These are phyloP conservation scores for Dolichopus griseipennis DNA, from an alignment of 2,888 invertebrate species.

Conservation along the genomic window DNA sequence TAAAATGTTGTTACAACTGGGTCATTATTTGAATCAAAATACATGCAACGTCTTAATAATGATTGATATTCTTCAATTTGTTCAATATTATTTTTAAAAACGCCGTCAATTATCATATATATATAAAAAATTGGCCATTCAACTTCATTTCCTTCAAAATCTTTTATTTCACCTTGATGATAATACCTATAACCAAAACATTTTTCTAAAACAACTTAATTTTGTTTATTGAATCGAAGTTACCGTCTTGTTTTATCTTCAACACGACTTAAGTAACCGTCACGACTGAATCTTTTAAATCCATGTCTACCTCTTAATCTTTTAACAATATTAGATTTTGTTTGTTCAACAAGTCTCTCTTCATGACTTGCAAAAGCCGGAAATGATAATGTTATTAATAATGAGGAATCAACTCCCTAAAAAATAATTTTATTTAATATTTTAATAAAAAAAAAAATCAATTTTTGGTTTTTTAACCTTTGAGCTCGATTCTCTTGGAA, in stretches of 20 bases:
- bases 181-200: slow-evolving; percentile 55
- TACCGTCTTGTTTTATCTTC: slow-evolving; percentile 66
- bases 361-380: slow-evolving; percentile 98
- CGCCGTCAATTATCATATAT: slow-evolving; percentile 93
- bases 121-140: slow-evolving; percentile 98
- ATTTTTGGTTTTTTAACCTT: slow-evolving; percentile 54
- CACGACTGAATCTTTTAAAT: slow-evolving; percentile 87
- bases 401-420: slow-evolving; percentile 86
- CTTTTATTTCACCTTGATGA: slow-evolving; percentile 82
- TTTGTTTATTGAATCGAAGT: neutral
- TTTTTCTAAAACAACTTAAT: neutral
- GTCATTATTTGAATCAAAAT: slow-evolving; percentile 77
- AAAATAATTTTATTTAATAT: slow-evolving; percentile 21
- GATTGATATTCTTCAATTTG: slow-evolving; percentile 90
- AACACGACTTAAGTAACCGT: slow-evolving; percentile 82
- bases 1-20: slow-evolving; percentile 90
- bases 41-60: slow-evolving; percentile 69
- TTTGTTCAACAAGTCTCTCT: slow-evolving; percentile 73
- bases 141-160: slow-evolving; percentile 92
- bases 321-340: slow-evolving; percentile 73
- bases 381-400: slow-evolving; percentile 90
- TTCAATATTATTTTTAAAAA: slow-evolving; percentile 74
- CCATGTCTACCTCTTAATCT: slow-evolving; percentile 84
- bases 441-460: neutral
- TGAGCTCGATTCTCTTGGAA: slow-evolving; percentile 95